These are phyloP conservation scores for Marcusenius ussheri DNA, from an alignment of 2,113 vertebrate genomes.

Conservation along the genomic window DNA sequence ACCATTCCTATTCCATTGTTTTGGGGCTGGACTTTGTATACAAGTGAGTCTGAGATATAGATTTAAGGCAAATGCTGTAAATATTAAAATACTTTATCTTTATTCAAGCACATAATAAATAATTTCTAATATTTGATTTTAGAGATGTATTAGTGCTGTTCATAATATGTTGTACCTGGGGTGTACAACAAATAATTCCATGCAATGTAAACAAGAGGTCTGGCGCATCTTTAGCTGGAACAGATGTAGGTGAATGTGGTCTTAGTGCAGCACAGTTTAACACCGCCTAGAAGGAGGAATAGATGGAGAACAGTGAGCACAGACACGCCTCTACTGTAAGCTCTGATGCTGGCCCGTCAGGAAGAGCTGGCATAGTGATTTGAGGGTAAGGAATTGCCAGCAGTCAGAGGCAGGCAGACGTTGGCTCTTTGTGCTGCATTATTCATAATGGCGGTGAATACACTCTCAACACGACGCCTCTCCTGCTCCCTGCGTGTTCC, in stretches of 20 bases:
- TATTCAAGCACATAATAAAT: background rate
- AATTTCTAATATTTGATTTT: background rate
- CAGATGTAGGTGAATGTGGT: background rate
- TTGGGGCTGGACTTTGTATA: background rate
- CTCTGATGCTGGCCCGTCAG: constrained; percentile 49
- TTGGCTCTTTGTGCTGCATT: constrained; percentile 42
- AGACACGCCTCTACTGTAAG: constrained; percentile 31
- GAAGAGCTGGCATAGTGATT: constrained; percentile 50
- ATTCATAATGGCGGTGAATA: constrained; percentile 52
- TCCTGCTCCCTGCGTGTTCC: constrained; percentile 64
- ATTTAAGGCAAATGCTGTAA: background rate
- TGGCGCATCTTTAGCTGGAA: background rate
- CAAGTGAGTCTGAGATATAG: background rate
- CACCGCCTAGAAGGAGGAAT: background rate
- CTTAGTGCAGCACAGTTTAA: background rate
- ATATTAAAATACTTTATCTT: background rate
- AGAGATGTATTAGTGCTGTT: background rate
- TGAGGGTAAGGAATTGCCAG: constrained; percentile 46
- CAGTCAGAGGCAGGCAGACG: constrained; percentile 53
- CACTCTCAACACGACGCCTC: constrained; percentile 42
- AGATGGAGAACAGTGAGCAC: constrained; percentile 19
- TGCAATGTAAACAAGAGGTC: background rate
- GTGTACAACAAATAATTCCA: background rate
- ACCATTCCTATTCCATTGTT: constrained; percentile 28
- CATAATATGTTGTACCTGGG: background rate